Evolutionary conservation across 2,797 vertebrate genomes (phyloP).

Genomic region (Gastrophryne carolinensis): DNA sequence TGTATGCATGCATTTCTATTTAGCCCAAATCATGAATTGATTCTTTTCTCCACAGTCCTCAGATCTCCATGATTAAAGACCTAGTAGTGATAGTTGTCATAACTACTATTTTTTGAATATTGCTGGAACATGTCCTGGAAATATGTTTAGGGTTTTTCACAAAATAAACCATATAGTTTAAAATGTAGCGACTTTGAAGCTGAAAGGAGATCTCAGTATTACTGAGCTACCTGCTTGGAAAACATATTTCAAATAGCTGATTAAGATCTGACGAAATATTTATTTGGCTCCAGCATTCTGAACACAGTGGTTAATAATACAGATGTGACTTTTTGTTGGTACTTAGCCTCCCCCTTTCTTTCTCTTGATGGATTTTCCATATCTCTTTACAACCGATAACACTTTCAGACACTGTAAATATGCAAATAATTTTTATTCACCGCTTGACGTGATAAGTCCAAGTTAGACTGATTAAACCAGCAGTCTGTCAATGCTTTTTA

Average conservation of each 20-base stretch:
- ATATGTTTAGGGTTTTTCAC: too few species aligned
- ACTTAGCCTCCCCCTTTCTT: neutral
- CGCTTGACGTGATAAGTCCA: conserved; percentile 15
- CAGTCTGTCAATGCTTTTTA: conserved; percentile 3
- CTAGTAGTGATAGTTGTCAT: too few species aligned
- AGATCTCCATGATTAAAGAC: too few species aligned
- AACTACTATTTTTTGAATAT: too few species aligned
- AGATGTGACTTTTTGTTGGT: conserved; percentile 32
- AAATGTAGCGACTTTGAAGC: too few species aligned
- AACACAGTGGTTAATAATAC: conserved; percentile 20
- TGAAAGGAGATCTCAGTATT: too few species aligned
- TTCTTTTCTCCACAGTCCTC: too few species aligned
- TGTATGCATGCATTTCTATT: too few species aligned
- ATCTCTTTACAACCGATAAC: conserved; percentile 35
- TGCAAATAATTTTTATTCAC: conserved; percentile 36
- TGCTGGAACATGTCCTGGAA: too few species aligned
- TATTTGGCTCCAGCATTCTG: conserved; percentile 16
- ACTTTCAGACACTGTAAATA: conserved; percentile 23
- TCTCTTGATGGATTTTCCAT: conserved; percentile 24
- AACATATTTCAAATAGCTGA: conserved; percentile 31
- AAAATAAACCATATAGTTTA: too few species aligned
- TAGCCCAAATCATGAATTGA: too few species aligned
- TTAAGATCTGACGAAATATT: conserved; percentile 26
- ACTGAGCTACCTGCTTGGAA: conserved; percentile 8
- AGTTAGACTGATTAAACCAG: conserved; percentile 42